A percentile compares a stretch with the other conserved stretches of the same genome.
Conservation (phyloP, 2,113 vertebrate genomes). For the Lycaon pictus region DNA sequence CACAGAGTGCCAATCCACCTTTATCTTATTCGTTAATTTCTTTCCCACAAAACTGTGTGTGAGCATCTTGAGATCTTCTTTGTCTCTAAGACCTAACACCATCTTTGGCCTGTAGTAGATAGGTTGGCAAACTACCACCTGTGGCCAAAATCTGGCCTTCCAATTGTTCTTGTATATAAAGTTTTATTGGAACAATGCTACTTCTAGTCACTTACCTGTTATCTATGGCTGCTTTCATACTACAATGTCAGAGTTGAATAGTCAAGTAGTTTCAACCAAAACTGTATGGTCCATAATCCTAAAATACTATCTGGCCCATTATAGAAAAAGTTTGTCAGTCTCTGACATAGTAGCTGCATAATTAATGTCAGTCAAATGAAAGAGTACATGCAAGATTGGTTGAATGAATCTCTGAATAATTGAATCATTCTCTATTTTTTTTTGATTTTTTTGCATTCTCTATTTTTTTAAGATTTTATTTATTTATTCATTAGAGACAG, state of each 20-base stretch:
- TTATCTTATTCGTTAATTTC: neutral
- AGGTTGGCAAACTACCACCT: neutral
- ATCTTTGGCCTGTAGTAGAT: neutral
- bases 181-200: neutral
- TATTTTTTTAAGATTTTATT: too few relatives aligned
- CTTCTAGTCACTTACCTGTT: neutral
- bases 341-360: neutral
- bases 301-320: neutral
- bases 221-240: neutral
- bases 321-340: neutral
- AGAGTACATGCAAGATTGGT: neutral
- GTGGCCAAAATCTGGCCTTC: neutral
- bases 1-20: neutral
- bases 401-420: neutral
- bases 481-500: too few relatives aligned
- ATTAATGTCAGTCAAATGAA: neutral
- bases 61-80: neutral
- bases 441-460: too few relatives aligned
- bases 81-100: neutral
- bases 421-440: too few relatives aligned
- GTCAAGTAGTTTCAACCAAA: neutral
- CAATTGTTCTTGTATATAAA: conserved; percentile 13
- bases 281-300: neutral
- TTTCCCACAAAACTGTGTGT: neutral
- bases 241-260: neutral